Conservation (phyloP, 2,113 vertebrate species). For the Protobothrops mucrosquamatus region DNA sequence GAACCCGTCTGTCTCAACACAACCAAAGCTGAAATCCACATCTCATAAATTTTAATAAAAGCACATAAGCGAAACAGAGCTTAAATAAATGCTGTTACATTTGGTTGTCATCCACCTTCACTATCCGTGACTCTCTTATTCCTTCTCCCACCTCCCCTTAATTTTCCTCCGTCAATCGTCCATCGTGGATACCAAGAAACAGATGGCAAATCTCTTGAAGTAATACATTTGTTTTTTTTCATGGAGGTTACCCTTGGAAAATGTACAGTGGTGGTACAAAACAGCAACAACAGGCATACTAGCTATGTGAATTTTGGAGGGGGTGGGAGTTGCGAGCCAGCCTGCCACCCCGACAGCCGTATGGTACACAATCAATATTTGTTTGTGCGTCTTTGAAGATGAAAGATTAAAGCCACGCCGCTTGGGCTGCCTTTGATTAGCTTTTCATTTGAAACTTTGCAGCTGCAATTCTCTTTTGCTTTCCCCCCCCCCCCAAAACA, state of each 20-base stretch:
- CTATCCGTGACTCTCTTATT: not conserved
- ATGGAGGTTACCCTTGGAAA: not conserved
- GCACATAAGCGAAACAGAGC: not conserved
- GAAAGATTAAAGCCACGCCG: slow-evolving; percentile 85
- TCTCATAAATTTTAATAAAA: not conserved
- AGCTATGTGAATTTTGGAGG: slow-evolving; percentile 13
- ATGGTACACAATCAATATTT: slow-evolving; percentile 76
- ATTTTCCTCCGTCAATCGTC: not conserved
- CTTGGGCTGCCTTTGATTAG: slow-evolving; percentile 88
- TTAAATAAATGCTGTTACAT: not conserved
- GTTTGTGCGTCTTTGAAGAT: slow-evolving; percentile 91
- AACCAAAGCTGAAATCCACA: not conserved
- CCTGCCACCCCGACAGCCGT: slow-evolving; percentile 48
- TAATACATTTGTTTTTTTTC: not conserved
- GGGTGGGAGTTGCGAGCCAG: slow-evolving; percentile 48
- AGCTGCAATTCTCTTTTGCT: slow-evolving; percentile 70
- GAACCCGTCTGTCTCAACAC: not conserved
- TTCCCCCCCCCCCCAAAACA: slow-evolving; percentile 37
- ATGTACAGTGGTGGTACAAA: not conserved
- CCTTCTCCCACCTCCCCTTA: too few relatives aligned
- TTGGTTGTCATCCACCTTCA: not conserved
- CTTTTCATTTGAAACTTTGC: slow-evolving; percentile 88
- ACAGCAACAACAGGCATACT: not conserved
- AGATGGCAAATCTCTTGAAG: not conserved
- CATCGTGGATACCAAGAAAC: not conserved